These are phyloP conservation scores for Masticophis lateralis DNA, from an alignment of 2,797 vertebrate species.

Conservation along the genomic window DNA sequence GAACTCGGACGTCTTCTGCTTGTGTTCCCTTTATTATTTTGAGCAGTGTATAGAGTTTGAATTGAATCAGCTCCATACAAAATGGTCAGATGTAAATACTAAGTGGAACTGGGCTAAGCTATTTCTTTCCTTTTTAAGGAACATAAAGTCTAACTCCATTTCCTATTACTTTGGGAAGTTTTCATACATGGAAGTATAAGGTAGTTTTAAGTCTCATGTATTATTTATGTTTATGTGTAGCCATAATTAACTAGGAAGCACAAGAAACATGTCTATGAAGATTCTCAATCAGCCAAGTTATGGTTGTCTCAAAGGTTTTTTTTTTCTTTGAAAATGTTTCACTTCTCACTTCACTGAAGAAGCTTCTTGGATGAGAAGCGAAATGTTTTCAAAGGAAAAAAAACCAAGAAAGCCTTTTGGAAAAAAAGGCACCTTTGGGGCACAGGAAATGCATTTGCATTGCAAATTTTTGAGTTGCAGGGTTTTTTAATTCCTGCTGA, in stretches of 20 bases:
- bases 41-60: too few relatives aligned
- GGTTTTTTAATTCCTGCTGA: background rate
- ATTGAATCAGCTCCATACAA: background rate
- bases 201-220: background rate
- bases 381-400: background rate
- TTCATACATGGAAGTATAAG: background rate
- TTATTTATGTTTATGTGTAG: background rate
- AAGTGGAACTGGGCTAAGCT: background rate
- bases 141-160: background rate
- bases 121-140: background rate
- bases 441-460: background rate
- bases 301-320: background rate
- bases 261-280: background rate
- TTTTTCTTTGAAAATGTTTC: background rate
- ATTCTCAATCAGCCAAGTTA: background rate
- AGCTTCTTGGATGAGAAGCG: background rate
- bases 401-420: background rate
- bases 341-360: background rate
- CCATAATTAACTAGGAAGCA: background rate
- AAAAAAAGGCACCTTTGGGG: background rate
- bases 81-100: background rate
- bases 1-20: too few relatives aligned
- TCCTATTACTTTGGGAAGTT: background rate
- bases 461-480: background rate
- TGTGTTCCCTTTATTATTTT: too few relatives aligned